Base-by-base conservation (phyloP, 2,797 vertebrate species). In the Salarias fasciatus region DNA sequence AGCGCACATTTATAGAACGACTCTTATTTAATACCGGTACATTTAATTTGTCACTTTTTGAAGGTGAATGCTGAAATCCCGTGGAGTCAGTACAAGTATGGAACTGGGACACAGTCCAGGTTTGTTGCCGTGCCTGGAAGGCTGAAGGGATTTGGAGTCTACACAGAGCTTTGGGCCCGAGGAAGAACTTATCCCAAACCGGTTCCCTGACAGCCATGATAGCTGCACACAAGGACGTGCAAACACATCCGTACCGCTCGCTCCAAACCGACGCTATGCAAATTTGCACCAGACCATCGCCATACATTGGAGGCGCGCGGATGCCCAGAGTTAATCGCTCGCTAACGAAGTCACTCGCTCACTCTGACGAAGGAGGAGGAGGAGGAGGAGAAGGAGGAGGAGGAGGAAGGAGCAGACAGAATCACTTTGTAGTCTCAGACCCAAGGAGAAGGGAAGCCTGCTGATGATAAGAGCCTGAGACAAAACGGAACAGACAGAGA, bases 341-440 rank as follows among this genome's bases (percentile, higher is more conserved):
- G 24, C 2, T 55, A 59, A 43, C 56, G 43, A 40, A 51, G 18
- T 69, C 31, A 28, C 54, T 72, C 53, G 35, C 57, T 67, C 46
- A 64, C 31, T 52, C 11, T 24, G 59, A 71, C 54, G 53, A 65
- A 69, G 77, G 59, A 52, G 71, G 28, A 51, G 65, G 70, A 54
- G 55, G 69, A 76, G 75, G 41, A 58, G 63, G 57, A 54, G 60
- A 52, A 62, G 60, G 55, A 53, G 56, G 65, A 69, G 75, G n/a
- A n/a, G 58, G 63, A 57, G 54, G 60, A 52, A 62, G 60, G 55
- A 53, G 56, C 65, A 69, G 75, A 77, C 71, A 62, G 60, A 73
- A 75, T 80, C 75, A 75, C 80, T 89, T 86, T 85, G 82, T 79
- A 82, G 74, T 82, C 66, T 71, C 65, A 70, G 73, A 81, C 72